Conservation (phyloP, 2,797 vertebrate species). For the Esox lucius region DNA sequence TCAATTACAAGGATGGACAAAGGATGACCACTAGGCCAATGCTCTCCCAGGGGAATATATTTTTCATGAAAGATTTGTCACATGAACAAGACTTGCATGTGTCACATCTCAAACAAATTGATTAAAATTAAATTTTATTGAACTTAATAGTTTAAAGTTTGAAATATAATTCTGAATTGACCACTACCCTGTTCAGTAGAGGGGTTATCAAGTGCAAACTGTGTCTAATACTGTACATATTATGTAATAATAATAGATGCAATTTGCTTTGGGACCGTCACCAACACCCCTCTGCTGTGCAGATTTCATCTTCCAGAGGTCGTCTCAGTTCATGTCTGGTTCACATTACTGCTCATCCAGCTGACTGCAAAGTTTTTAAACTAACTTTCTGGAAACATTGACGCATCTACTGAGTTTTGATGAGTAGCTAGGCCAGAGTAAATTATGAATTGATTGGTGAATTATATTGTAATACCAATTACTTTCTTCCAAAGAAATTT, state of each 20-base stretch:
- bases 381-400: constrained; percentile 50
- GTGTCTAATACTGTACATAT: background rate
- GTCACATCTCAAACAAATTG: background rate
- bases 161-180: background rate
- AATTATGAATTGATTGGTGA: too few relatives aligned
- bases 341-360: constrained; percentile 64
- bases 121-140: background rate
- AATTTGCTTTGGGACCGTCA: constrained; percentile 43
- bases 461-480: too few relatives aligned
- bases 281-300: constrained; percentile 34
- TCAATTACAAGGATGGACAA: too few relatives aligned
- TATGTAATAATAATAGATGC: too few relatives aligned
- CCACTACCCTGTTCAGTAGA: background rate
- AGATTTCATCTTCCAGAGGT: constrained; percentile 56
- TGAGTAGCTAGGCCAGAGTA: too few relatives aligned
- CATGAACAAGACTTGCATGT: background rate
- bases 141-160: background rate
- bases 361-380: constrained; percentile 62
- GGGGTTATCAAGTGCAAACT: background rate
- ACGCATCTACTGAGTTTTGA: background rate
- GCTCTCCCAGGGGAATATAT: background rate
- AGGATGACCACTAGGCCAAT: too few relatives aligned
- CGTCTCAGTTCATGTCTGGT: constrained; percentile 67
- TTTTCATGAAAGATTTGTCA: background rate
- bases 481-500: too few relatives aligned